These are phyloP conservation scores for Megalops atlanticus DNA, from an alignment of 2,113 vertebrate genomes.

Conservation along the genomic window DNA sequence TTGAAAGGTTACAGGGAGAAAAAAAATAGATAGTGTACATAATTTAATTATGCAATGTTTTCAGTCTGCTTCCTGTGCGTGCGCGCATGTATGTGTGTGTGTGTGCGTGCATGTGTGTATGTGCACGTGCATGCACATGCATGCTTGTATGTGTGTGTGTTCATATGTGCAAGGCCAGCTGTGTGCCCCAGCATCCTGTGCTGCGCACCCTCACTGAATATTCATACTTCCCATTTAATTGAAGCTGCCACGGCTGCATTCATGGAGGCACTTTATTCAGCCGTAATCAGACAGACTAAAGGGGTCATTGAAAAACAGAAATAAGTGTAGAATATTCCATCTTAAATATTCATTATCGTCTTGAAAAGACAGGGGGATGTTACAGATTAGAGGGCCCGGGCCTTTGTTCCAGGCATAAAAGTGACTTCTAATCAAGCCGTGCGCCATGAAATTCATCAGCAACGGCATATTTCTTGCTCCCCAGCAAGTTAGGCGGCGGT, in stretches of 20 bases:
- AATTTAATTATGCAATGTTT: too few species aligned
- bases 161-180: neutral
- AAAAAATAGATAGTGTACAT: too few species aligned
- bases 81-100: neutral
- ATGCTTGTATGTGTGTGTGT: neutral
- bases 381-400: neutral
- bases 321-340: conserved; percentile 7
- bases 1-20: too few species aligned
- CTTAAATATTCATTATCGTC: conserved; percentile 16
- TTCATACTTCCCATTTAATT: conserved; percentile 13
- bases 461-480: neutral
- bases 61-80: neutral
- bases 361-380: neutral
- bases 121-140: neutral
- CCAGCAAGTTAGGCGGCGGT: neutral
- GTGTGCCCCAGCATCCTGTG: neutral
- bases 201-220: neutral
- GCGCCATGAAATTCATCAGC: neutral
- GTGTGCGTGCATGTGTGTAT: neutral
- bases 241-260: neutral
- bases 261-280: neutral
- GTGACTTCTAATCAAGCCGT: conserved; percentile 8
- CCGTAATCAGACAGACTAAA: neutral
- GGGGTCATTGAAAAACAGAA: conserved; percentile 15
- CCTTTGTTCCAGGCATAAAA: neutral